Evolutionary conservation across 2,797 vertebrate species (phyloP).

Genomic region (Presbytis comata): DNA sequence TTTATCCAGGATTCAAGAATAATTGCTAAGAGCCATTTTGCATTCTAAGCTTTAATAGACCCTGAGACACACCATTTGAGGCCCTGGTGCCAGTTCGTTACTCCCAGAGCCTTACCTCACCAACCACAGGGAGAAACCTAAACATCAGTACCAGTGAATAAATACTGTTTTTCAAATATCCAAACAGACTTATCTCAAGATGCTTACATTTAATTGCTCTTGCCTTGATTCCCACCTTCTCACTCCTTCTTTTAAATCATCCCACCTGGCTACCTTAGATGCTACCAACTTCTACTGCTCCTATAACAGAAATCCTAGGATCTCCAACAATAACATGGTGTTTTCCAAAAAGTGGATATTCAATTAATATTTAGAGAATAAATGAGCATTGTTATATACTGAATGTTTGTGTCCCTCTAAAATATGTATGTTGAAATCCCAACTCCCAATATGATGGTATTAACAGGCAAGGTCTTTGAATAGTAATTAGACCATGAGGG

Average conservation of each 20-base stretch:
- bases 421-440: background rate
- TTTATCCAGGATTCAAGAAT: background rate
- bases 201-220: background rate
- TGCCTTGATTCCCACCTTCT: background rate
- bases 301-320: background rate
- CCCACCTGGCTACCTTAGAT: background rate
- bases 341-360: background rate
- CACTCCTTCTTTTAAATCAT: background rate
- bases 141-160: background rate
- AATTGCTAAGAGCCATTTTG: background rate
- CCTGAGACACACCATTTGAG: background rate
- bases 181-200: background rate
- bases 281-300: background rate
- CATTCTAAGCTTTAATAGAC: background rate
- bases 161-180: background rate
- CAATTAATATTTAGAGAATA: background rate
- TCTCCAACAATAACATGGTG: background rate
- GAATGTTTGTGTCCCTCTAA: background rate
- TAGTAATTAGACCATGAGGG: background rate
- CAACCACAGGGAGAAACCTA: background rate
- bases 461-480: background rate
- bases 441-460: background rate
- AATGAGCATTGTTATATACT: background rate
- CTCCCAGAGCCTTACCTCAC: background rate
- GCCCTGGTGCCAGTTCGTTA: background rate